A percentile compares a stretch with the other conserved stretches of the same genome.
Conservation (phyloP, 2,113 vertebrate genomes). For the Eleginops maclovinus region DNA sequence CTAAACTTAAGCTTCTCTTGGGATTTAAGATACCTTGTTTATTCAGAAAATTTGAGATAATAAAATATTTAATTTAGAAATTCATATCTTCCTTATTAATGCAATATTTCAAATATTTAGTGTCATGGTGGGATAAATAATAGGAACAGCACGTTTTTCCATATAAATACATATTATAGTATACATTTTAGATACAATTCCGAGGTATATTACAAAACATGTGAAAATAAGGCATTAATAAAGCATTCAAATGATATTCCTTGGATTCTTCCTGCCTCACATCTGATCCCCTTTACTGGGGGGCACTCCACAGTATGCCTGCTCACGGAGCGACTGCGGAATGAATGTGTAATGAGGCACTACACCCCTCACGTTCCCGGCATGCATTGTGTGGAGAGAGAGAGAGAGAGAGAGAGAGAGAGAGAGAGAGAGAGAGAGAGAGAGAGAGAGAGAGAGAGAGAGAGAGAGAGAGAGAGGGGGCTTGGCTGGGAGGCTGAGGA, state of each 20-base stretch:
- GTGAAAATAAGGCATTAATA: background rate
- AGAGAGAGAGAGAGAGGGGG: slow-evolving; percentile 8
- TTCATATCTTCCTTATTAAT: background rate
- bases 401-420: slow-evolving; percentile 8
- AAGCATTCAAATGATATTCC: background rate
- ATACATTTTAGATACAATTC: background rate
- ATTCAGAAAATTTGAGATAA: background rate
- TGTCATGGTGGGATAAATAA: background rate
- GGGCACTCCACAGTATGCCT: slow-evolving; percentile 5
- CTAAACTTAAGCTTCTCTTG: too few relatives aligned
- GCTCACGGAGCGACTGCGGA: slow-evolving; percentile 39
- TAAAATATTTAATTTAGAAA: background rate
- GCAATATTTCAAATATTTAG: background rate
- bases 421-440: slow-evolving; percentile 24
- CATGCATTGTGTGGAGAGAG: slow-evolving; percentile 76
- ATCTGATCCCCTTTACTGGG: background rate
- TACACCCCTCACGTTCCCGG: slow-evolving; percentile 74
- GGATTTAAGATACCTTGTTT: background rate
- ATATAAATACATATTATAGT: background rate
- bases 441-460: slow-evolving; percentile 4
- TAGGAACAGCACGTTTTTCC: background rate
- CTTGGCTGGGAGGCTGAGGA: slow-evolving; percentile 59
- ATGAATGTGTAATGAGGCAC: slow-evolving; percentile 18
- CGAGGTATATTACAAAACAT: background rate
- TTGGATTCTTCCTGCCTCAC: background rate